phyloP scores from a whole-genome alignment of 2,797 vertebrate species.

The Gobio occitaniae region DNA sequence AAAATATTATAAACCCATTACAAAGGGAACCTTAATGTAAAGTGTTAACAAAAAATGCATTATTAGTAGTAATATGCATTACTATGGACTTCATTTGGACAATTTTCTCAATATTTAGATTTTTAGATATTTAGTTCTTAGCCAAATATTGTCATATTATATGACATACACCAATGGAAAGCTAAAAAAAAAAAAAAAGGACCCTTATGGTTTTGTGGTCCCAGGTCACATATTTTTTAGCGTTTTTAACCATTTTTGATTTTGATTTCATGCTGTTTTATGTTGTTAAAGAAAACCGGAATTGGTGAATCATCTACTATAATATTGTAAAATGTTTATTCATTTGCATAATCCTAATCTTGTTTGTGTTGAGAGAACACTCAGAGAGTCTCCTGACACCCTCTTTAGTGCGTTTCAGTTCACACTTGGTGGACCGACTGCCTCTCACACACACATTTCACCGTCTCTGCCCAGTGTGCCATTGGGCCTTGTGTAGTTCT shows the following conservation, averaged over 20 bases:
- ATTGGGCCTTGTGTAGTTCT: constrained; percentile 27
- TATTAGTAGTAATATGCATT: no score
- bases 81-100: no score
- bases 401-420: constrained; percentile 53
- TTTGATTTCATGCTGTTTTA: neutral
- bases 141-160: no score
- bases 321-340: neutral
- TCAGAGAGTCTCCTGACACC: constrained; percentile 36
- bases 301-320: neutral
- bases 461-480: constrained; percentile 49
- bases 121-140: no score
- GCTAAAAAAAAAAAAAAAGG: no score
- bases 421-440: constrained; percentile 46
- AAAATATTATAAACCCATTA: no score
- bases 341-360: neutral
- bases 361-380: constrained; percentile 28
- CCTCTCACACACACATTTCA: constrained; percentile 54
- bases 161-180: no score
- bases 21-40: no score
- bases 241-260: no score
- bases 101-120: no score
- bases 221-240: neutral
- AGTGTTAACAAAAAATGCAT: no score
- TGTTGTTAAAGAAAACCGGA: neutral
- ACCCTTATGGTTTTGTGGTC: no score